A percentile compares a stretch with the other conserved stretches of the same genome.
phyloP scores from a whole-genome alignment of 2,113 vertebrate genomes.

The Talpa occidentalis region DNA sequence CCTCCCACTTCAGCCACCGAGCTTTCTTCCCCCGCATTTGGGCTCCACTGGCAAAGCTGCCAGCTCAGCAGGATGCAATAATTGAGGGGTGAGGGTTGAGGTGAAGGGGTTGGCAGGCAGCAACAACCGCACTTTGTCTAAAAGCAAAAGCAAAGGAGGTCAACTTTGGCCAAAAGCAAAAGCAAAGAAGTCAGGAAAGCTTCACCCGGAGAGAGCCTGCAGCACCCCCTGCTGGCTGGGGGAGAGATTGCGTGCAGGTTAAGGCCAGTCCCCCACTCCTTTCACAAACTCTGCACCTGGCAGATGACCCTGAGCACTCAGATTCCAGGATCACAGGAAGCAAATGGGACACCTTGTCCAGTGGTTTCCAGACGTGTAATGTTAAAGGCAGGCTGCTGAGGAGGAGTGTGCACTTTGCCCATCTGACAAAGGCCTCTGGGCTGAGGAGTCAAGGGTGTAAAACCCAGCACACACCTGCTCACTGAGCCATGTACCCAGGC shows the following conservation, averaged over 20 bases:
- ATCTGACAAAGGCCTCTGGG: conserved; percentile 6
- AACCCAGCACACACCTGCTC: not conserved
- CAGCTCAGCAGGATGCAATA: not conserved
- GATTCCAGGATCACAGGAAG: not conserved
- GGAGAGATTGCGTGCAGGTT: not conserved
- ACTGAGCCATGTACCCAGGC: not conserved
- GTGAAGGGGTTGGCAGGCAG: not conserved
- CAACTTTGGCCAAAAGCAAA: conserved; percentile 35
- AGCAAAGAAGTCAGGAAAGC: not conserved
- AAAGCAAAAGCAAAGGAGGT: not conserved
- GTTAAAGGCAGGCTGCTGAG: not conserved
- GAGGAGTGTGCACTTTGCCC: not conserved
- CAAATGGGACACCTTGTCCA: not conserved
- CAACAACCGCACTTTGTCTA: conserved; percentile 15
- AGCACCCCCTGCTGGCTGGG: conserved; percentile 57
- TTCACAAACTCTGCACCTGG: not conserved
- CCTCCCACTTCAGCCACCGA: not conserved
- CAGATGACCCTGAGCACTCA: not conserved
- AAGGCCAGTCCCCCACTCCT: not conserved
- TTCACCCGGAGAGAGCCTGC: not conserved
- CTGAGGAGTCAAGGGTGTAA: not conserved
- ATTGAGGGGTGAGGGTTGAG: not conserved
- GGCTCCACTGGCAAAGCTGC: not conserved
- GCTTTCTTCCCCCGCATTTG: not conserved
- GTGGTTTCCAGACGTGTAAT: not conserved